Percentiles rank a stretch among this genome's conserved stretches.
phyloP scores from a whole-genome alignment of 2,113 vertebrate genomes.

The Natator depressus region DNA sequence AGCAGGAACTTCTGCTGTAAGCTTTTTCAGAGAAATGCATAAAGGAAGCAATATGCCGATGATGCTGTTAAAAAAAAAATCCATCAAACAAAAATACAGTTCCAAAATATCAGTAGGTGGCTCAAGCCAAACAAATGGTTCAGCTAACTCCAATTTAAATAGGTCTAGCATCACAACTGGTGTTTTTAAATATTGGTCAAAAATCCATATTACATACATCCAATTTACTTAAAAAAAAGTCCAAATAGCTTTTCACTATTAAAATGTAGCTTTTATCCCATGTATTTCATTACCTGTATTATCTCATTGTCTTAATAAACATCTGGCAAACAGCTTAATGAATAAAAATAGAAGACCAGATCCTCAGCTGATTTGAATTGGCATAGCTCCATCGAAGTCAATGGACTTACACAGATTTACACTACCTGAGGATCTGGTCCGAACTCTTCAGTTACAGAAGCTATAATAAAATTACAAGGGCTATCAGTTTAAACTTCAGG shows the following conservation, averaged over 20 bases:
- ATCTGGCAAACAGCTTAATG: not conserved
- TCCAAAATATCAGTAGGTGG: constrained; percentile 41
- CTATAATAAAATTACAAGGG: not conserved
- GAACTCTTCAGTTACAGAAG: not conserved
- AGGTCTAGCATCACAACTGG: constrained; percentile 32
- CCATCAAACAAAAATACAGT: constrained; percentile 31
- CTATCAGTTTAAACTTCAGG: not conserved
- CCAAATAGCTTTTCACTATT: not conserved
- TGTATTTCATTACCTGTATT: not conserved
- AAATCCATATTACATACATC: not conserved
- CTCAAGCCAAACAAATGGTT: constrained; percentile 52
- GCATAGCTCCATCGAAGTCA: not conserved
- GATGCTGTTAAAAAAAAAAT: constrained; percentile 45
- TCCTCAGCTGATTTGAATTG: not conserved
- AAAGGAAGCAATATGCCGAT: constrained; percentile 63
- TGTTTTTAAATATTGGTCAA: not conserved
- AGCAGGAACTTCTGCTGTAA: constrained; percentile 41
- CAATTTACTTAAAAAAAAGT: not conserved
- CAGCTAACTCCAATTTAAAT: constrained; percentile 46
- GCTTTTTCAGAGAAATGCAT: constrained; percentile 35
- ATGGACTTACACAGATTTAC: not conserved
- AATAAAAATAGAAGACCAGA: not conserved
- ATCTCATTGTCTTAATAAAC: not conserved
- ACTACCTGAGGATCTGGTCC: not conserved
- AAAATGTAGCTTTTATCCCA: not conserved